Evolutionary conservation across 2,797 vertebrate genomes (phyloP).

Genomic region (Hephaestus fuliginosus): DNA sequence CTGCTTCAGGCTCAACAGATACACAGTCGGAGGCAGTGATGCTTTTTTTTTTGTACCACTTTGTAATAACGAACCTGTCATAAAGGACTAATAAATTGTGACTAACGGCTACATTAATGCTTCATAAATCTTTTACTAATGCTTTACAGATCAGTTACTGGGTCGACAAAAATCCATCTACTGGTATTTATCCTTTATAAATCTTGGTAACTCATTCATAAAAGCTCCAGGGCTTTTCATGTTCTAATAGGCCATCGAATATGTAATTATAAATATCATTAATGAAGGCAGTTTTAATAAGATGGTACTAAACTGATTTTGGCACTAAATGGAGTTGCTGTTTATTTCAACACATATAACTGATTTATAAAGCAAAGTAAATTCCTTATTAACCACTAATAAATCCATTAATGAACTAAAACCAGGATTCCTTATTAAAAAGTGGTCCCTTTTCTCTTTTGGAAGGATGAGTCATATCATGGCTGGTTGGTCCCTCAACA

Average conservation of each 20-base stretch:
- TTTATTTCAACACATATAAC: background rate
- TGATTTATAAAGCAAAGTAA: background rate
- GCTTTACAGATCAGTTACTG: background rate
- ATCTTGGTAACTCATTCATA: background rate
- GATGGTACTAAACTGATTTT: background rate
- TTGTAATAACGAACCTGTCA: background rate
- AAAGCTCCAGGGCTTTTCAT: background rate
- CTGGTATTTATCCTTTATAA: background rate
- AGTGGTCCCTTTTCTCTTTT: background rate
- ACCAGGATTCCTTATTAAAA: background rate
- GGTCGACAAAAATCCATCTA: background rate
- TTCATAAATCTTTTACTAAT: background rate
- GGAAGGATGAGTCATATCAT: background rate
- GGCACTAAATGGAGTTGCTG: no score
- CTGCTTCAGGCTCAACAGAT: slow-evolving; percentile 6
- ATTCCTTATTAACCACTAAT: background rate
- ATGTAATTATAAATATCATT: background rate
- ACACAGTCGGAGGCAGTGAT: slow-evolving; percentile 36
- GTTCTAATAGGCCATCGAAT: background rate
- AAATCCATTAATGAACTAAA: background rate
- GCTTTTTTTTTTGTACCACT: slow-evolving; percentile 18
- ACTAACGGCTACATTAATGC: slow-evolving; percentile 4
- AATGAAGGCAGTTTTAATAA: background rate
- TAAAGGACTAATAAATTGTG: background rate
- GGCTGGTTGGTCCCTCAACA: background rate